Conservation (phyloP, 1,140 invertebrate species). For the Diprion similis region DNA sequence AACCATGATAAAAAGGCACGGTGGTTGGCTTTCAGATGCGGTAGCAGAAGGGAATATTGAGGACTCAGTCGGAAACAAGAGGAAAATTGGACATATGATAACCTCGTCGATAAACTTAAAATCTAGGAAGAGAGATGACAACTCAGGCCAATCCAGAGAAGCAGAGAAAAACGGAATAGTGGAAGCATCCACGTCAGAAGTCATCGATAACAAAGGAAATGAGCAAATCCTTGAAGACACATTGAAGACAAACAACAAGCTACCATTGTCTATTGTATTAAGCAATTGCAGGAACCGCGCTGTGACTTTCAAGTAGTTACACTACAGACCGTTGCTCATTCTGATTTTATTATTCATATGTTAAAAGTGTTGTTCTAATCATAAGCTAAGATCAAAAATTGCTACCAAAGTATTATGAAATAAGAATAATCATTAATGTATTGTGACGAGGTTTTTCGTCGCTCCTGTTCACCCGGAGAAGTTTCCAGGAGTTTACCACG, state of each 20-base stretch:
- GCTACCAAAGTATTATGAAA: too few species aligned
- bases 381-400: too few species aligned
- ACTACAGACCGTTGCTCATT: constrained; percentile 8
- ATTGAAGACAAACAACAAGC: constrained; percentile 15
- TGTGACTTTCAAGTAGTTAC: constrained; percentile 22
- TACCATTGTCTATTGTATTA: constrained; percentile 14
- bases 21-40: constrained; percentile 28
- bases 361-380: too few species aligned
- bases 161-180: constrained; percentile 15
- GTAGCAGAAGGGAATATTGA: constrained; percentile 3
- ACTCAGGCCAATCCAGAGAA: constrained; percentile 12
- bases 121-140: constrained; percentile 11
- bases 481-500: too few species aligned
- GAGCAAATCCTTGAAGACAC: constrained; percentile 14
- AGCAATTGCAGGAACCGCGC: constrained; percentile 21
- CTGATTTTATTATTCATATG: constrained; percentile 15
- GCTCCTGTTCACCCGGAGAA: too few species aligned
- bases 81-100: constrained; percentile 13
- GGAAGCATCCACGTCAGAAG: constrained; percentile 13
- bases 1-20: constrained; percentile 31
- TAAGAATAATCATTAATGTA: too few species aligned
- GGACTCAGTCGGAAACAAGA: background rate
- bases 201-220: constrained; percentile 12
- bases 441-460: too few species aligned
- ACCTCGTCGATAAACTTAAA: constrained; percentile 8